These are phyloP conservation scores for Rhinichthys osculus DNA, from an alignment of 2,797 vertebrate genomes.

Conservation along the genomic window DNA sequence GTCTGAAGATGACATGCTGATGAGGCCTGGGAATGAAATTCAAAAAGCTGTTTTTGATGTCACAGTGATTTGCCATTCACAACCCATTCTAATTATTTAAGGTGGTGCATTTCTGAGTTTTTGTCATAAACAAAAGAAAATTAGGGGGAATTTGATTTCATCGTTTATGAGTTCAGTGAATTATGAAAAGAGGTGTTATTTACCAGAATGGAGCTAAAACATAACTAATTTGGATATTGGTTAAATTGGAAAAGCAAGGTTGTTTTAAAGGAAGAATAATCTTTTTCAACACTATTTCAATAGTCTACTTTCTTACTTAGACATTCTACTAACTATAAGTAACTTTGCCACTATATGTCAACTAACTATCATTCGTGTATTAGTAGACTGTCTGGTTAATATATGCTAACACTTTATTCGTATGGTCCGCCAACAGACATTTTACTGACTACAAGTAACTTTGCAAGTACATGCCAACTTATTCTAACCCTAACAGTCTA, in stretches of 20 bases:
- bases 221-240: neutral
- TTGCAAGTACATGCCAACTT: neutral
- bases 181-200: too few relatives aligned
- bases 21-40: slow-evolving; percentile 36
- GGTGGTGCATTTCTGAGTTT: neutral
- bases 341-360: neutral
- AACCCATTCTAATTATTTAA: neutral
- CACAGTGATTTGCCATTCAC: neutral
- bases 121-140: neutral
- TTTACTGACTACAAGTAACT: neutral
- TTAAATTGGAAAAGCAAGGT: neutral
- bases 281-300: neutral
- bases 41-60: slow-evolving; percentile 27
- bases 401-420: neutral
- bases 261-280: neutral
- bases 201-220: neutral
- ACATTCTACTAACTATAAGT: neutral
- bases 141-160: neutral
- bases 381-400: neutral
- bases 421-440: neutral
- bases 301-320: too few relatives aligned
- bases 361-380: neutral
- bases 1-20: slow-evolving; percentile 44
- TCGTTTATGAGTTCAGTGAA: too few relatives aligned
- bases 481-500: neutral